These are phyloP conservation scores for Dasypogon diadema DNA, from an alignment of 2,888 invertebrate genomes.

Conservation along the genomic window DNA sequence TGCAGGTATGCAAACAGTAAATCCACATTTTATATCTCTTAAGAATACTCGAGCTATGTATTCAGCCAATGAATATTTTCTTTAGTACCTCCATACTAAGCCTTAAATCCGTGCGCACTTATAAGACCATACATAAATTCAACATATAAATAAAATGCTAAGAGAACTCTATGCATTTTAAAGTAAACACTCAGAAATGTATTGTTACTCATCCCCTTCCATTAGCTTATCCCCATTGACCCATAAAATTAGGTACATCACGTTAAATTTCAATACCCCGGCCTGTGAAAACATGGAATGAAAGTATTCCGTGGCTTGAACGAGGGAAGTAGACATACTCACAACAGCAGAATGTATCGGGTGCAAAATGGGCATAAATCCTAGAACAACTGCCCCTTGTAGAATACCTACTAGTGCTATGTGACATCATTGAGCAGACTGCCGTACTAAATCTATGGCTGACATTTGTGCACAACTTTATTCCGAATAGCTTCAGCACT, in stretches of 20 bases:
- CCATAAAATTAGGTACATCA: not conserved
- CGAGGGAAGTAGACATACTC: not conserved
- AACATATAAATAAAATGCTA: not conserved
- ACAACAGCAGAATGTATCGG: not conserved
- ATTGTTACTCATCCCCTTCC: not conserved
- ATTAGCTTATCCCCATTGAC: not conserved
- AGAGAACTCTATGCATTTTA: not conserved
- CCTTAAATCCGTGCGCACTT: too few species aligned
- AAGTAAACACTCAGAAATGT: not conserved
- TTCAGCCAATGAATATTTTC: too few species aligned
- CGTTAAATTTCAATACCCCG: not conserved
- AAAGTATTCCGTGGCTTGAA: not conserved
- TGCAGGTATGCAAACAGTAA: too few species aligned
- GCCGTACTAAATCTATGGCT: not conserved
- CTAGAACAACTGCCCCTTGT: not conserved
- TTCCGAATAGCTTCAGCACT: not conserved
- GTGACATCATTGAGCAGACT: not conserved
- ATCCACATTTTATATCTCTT: too few species aligned
- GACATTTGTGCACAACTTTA: not conserved
- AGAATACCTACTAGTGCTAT: not conserved
- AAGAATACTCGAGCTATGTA: too few species aligned
- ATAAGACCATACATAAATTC: too few species aligned
- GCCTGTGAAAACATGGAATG: not conserved
- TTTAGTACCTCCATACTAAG: too few species aligned
- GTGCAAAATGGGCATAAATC: not conserved